Base-by-base conservation (phyloP, 2,888 invertebrate species). In the Ellobium chinense region DNA sequence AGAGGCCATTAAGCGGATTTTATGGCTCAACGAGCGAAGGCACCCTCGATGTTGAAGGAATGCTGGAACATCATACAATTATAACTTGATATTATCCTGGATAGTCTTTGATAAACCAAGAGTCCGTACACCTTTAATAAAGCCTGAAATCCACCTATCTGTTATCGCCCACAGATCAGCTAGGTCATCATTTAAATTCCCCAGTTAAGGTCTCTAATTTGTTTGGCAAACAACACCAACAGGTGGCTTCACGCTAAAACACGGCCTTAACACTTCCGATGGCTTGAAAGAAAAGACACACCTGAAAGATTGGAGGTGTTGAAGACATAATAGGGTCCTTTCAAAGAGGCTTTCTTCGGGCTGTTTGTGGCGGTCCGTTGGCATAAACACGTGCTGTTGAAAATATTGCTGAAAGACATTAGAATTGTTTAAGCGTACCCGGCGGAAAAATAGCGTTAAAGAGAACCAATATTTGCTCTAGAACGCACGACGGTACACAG, bases 341-440 rank as follows among this genome's bases (percentile, higher is more conserved):
- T 60, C 60, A 72, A 36, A 36, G 14, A 18, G 37, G 56, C 72
- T 36, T 72, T 46, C 46, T 46, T 18, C 46, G 18, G 46, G 46
- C 9, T 46, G 46, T 60, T 58, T 12, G 18, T 2, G n/a, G 14
- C 27, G 72, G 72, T 18, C 24, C 37, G 72, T 72, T 60, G 36
- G 56, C 56, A n/a, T 60, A 72, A 58, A 72, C 72, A 72, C 27
- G 24, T 12, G 72, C 2, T 54, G 54, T 70, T 70, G 31, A 70
- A 70, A 70, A 70, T n/a, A 18, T 21, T 29, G 69, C 29, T 54
- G 54, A 31, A 46, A 24, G 29, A 60, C 58, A 72, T 72, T 56
- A 60, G 34, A 58, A 72, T 72, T 72, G 58, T 72, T 72, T 72
- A 72, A 72, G 72, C 14, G 27, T 60, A 27, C 58, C 7, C 56